Base-by-base conservation (phyloP, 2,888 invertebrate genomes). In the Ophion ventricosus region DNA sequence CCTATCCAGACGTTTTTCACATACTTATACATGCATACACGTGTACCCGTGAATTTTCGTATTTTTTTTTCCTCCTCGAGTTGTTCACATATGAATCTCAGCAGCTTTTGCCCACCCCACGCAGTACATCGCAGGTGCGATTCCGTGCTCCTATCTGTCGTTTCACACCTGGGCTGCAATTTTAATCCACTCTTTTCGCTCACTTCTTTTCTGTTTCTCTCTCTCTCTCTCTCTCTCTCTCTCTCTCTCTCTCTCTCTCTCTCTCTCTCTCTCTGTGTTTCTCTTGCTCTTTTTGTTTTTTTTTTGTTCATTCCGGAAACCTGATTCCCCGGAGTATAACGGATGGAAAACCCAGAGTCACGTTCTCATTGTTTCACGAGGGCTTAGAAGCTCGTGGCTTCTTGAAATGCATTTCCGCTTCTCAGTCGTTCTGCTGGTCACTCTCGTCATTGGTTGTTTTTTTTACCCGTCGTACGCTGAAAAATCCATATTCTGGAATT, bases 131-230 rank as follows among this genome's bases (percentile, higher is more conserved):
- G 26, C 78, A 67, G 63, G 43, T 70, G 17, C 26, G 3, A 64
- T 0, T 56, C 17, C 40, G 3, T 57, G n/a, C 26, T 25, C 49
- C 20, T 56, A 23, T 57, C 23, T 25, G 43, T 25, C 49, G 56
- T 72, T 82, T 82, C 61, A 59, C 82, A 84, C 78, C 81, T 84
- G 74, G 78, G 66, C 54, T 69, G 49, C 43, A n/a, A 66, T 80
- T 64, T 56, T 57, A 20, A n/a, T 23, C 72, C 57, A n/a, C 29
- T 61, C 54, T 75, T 69, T 14, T 67, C 43, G 43, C 8, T 54
- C 69, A n/a, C n/a, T n/a, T n/a, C n/a, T n/a, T n/a, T n/a, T n/a
- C n/a, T n/a, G n/a, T n/a, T n/a, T 10, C 43, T 43, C 43, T 10
- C 10, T 14, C 3, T 8, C 7, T 8, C 14, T 14, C 11, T 14